Base-by-base conservation (phyloP, 1,140 invertebrate species). In the Bactericera cockerelli region DNA sequence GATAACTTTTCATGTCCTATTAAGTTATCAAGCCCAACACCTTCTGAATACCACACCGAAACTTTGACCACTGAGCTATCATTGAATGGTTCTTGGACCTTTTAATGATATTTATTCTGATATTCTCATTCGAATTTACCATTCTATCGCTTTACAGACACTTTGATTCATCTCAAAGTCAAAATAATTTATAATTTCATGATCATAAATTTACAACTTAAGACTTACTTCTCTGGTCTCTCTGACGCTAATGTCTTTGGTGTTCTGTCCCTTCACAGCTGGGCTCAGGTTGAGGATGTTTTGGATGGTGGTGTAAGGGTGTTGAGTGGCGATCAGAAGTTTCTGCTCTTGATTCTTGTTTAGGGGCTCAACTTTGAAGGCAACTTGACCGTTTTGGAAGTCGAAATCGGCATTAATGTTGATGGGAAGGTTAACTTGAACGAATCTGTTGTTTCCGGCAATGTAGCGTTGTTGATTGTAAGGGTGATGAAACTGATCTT, bases 401-500 rank as follows among this genome's bases (percentile, higher is more conserved):
- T 81, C 74, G 21, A 74, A 59, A 58, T 76, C 62, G 10, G 74
- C 53, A 31, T 71, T 64, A 36, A 69, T 57, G 33, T 71, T 69
- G 26, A 77, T 11, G 22, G 82, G 80, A 8, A 79, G 8, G 62
- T 79, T 66, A 0, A 79, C 0, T 61, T 82, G 78, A 0, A 76
- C 14, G 62, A 78, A 78, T 59, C 69, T 76, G 24, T 82, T 76
- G 2, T 78, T 67, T 62, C 81, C 82, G 21, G 77, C 72, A 24
- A 75, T 67, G 59, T 81, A 79, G 4, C 75, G 69, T 56, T 79
- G 72, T 55, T 76, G 72, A 21, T 77, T 72, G 65, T 81, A 78
- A 1, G 82, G 81, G 80, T 73, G 10, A 82, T 65, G 67, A 84
- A 84, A 26, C 81, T 77, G 64, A 82, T 67, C 64, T 74, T 76